These are phyloP conservation scores for Corythornis leucogaster DNA, from an alignment of 2,797 vertebrate species.

Conservation along the genomic window DNA sequence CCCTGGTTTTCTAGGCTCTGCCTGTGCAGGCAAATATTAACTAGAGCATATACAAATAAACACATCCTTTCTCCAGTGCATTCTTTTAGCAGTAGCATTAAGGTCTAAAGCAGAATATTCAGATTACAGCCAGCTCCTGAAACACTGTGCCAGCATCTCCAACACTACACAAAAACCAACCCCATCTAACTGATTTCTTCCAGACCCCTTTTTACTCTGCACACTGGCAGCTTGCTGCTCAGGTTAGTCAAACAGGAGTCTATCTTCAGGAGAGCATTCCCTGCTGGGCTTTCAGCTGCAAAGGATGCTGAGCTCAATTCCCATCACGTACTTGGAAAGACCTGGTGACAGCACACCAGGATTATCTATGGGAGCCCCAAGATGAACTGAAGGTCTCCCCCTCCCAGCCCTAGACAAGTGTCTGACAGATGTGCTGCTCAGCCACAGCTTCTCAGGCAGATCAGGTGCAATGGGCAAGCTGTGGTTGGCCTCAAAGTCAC, in stretches of 20 bases:
- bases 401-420: background rate
- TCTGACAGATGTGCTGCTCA: background rate
- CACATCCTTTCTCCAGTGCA: background rate
- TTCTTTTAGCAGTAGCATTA: background rate
- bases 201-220: background rate
- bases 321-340: background rate
- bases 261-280: background rate
- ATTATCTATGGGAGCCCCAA: background rate
- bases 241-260: rapidly evolving
- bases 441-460: background rate
- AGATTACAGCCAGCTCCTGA: background rate
- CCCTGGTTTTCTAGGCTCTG: background rate
- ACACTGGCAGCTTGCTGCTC: background rate
- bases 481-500: background rate
- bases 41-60: background rate
- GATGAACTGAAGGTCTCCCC: background rate
- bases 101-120: background rate
- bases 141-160: background rate
- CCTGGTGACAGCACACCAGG: background rate
- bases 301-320: background rate
- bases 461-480: background rate
- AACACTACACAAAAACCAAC: background rate
- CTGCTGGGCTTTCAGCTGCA: background rate
- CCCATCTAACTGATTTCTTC: background rate
- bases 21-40: background rate